phyloP scores from a whole-genome alignment of 2,113 vertebrate species.

The Chlorodrepanis virens region DNA sequence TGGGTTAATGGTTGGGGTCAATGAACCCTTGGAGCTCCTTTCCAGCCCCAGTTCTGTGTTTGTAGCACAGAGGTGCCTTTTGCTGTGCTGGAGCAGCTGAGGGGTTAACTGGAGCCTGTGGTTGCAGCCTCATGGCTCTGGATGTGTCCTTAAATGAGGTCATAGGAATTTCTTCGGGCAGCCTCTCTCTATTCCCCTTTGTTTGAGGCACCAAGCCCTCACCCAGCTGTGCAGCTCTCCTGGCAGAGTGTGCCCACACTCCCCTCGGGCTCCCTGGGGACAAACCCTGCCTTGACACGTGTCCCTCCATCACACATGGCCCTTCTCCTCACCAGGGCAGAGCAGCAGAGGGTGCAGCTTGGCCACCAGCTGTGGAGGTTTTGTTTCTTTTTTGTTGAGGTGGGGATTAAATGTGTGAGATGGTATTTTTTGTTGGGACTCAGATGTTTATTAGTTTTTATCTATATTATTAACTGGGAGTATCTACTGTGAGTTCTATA shows the following conservation, averaged over 20 bases:
- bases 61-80: background rate
- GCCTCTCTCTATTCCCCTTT: conserved; percentile 57
- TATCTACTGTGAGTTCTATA: no score
- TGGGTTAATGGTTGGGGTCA: background rate
- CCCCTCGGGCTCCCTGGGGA: background rate
- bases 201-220: background rate
- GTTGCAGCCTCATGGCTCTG: conserved; percentile 6
- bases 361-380: background rate
- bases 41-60: background rate
- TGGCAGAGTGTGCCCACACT: background rate
- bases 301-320: background rate
- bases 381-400: background rate
- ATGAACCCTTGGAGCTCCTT: background rate
- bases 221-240: background rate
- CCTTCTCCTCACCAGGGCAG: background rate
- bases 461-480: background rate
- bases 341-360: background rate
- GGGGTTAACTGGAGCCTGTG: conserved; percentile 30
- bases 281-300: background rate
- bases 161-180: conserved; percentile 19
- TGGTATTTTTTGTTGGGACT: background rate
- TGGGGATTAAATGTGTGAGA: background rate
- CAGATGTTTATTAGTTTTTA: background rate
- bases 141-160: conserved; percentile 55
- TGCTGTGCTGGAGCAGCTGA: background rate